Base-by-base conservation (phyloP, 2,113 vertebrate genomes). In the Chionodraco myersi region DNA sequence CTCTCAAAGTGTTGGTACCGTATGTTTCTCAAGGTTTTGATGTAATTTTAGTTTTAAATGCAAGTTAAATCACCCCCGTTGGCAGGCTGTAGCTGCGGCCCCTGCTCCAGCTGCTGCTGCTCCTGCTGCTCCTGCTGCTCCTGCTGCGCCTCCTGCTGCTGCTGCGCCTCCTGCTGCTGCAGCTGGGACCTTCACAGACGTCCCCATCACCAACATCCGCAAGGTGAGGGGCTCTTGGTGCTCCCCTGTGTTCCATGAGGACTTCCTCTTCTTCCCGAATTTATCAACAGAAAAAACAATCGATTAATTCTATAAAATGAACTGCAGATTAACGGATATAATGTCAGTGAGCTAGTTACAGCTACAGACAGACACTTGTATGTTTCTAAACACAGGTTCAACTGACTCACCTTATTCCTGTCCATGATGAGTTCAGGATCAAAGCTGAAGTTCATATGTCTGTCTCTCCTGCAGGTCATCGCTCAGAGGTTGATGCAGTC, bases 401-500 rank as follows among this genome's bases (percentile, higher is more conserved):
- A 72, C 30, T 41, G 59, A 72, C 44, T 34, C 44, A 56, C 53
- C 63, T 74, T 49, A 75, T 79, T 49, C 10, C 49, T 71, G 62
- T 58, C 47, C 26, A 12, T 16, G 52, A 79, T 85, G 30, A 26
- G 26, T 26, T 30, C 2, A 30, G 30, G 30, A 30, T 30, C 3
- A 77, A 80, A 80, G 62, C 76, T 86, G 49, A 86, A 63, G 30
- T 75, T 57, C 61, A 48, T 51, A 34, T 72, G 34, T 87, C 30
- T n/a, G 7, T 86, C 23, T 82, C 30, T 79, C 70, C 71, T 59
- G 36, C 89, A 99, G 98, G 97, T 99, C 70, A 99, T 99, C 49
- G 98, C 98, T 75, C 98, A 99, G 94, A 95, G 97, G 79, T 81
- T 99, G 92, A 96, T 99, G 95, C 97, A 96, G 74, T 99, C 98